Evolutionary conservation across 1,140 invertebrate genomes (phyloP).

Genomic region (Paramacrobiotus metropolitanus): DNA sequence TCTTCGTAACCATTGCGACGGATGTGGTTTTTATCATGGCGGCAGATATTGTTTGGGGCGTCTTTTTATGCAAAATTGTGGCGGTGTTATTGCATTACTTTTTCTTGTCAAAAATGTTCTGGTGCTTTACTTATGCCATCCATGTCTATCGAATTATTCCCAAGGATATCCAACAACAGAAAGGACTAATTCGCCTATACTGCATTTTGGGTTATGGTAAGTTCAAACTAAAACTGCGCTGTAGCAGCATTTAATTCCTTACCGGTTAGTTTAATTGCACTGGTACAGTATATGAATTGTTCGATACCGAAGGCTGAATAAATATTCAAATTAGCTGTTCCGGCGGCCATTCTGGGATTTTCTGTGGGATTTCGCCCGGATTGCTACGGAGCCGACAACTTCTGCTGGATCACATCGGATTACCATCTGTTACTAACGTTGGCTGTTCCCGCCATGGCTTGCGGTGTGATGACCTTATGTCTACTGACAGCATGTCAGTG

Average conservation of each 20-base stretch:
- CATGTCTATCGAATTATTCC: slow-evolving; percentile 83
- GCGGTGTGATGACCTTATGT: neutral
- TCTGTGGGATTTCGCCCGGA: slow-evolving; percentile 76
- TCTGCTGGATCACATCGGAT: neutral
- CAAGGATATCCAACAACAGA: no score
- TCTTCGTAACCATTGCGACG: slow-evolving; percentile 6
- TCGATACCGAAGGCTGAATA: no score
- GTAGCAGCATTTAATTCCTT: no score
- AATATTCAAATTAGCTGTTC: no score
- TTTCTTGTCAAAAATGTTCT: slow-evolving; percentile 63
- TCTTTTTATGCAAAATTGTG: slow-evolving; percentile 45
- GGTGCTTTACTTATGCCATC: slow-evolving; percentile 70
- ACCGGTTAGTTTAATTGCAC: no score
- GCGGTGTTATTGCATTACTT: slow-evolving; percentile 79
- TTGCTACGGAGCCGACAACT: slow-evolving; percentile 42
- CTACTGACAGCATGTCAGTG: neutral
- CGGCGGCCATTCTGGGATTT: slow-evolving; percentile 66
- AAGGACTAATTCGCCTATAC: slow-evolving; percentile 77
- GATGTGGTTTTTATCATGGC: neutral
- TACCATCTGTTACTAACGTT: neutral
- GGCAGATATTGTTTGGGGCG: slow-evolving; percentile 4
- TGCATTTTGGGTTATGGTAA: slow-evolving; percentile 74
- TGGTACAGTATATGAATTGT: no score
- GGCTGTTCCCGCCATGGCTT: neutral
- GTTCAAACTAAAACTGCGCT: no score